Conservation (phyloP, 2,113 vertebrate species). For the Antechinus stuartii region DNA sequence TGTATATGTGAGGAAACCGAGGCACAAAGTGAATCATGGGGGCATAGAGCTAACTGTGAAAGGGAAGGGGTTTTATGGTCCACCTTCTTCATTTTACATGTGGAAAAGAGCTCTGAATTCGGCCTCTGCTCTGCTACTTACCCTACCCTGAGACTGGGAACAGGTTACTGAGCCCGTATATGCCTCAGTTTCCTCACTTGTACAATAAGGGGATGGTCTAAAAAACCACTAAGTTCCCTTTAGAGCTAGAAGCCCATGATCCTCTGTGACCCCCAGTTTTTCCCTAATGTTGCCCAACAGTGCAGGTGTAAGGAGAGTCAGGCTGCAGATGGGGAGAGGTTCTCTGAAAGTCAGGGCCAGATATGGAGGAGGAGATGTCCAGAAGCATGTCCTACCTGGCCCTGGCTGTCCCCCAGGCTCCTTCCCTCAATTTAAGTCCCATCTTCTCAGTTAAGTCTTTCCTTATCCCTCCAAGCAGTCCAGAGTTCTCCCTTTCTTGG, state of each 20-base stretch:
- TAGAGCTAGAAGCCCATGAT: too few relatives aligned
- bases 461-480: background rate
- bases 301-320: background rate
- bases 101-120: background rate
- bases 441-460: background rate
- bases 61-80: background rate
- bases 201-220: background rate
- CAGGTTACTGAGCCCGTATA: background rate
- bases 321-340: background rate
- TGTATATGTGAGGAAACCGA: background rate
- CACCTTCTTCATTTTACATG: background rate
- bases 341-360: background rate
- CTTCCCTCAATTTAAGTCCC: background rate
- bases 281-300: background rate
- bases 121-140: background rate
- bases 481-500: background rate
- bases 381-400: accelerated
- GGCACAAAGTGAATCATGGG: background rate
- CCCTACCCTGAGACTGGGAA: background rate
- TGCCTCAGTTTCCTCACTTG: background rate
- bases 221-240: background rate
- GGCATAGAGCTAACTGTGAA: background rate
- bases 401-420: too few relatives aligned
- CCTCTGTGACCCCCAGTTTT: background rate
- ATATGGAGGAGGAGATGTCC: background rate